Evolutionary conservation across 2,113 vertebrate genomes (phyloP), one percentile per base, ranked within the genome.

Genomic region (Gavialis gangeticus): DNA sequence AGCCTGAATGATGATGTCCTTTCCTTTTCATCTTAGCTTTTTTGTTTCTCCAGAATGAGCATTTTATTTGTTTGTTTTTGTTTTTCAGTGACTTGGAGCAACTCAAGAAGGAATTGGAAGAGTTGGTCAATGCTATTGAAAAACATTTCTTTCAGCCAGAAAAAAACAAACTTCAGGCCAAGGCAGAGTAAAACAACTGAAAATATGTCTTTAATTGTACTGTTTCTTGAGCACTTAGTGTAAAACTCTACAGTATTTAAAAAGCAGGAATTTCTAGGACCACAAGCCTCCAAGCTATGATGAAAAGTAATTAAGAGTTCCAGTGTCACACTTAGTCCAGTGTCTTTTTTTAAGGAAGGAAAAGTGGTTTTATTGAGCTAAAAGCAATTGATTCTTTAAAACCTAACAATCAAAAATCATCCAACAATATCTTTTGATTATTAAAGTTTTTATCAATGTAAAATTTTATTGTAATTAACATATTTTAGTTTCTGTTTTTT

Each of bases 71-170:
- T 90, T 75, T 92, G 77, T 24, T 67, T 95, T 85, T 56, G 6
- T 78, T 79, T 91, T 46, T 85, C 94, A 99, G 99, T 97, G 99
- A 99, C 37, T 66, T 98, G 85, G 96, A 97, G 3, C 98, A 98
- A 82, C 97, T 99, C 97, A 99, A 99, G 95, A 98, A 98, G 81
- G 99, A 99, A 89, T 96, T 99, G 81, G 98, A 99, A 87, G 98
- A 98, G 57, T 82, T 99, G 93, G 98, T 99, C 75, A 96, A 93
- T 2, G 99, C 98, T 96, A 98, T 99, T 81, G 97, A 99, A 97
- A 98, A 99, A 79, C 92, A 99, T 95, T 99, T 99, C 98, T 99
- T 99, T 90, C 98, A 99, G 96, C 99, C 99, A 79, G 95, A 98
- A 85, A 99, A 99, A 96, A 99, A 99, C 87, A 98, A 98, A 56